phyloP scores from a whole-genome alignment of 2,888 invertebrate genomes.

The Junonia oenone region DNA sequence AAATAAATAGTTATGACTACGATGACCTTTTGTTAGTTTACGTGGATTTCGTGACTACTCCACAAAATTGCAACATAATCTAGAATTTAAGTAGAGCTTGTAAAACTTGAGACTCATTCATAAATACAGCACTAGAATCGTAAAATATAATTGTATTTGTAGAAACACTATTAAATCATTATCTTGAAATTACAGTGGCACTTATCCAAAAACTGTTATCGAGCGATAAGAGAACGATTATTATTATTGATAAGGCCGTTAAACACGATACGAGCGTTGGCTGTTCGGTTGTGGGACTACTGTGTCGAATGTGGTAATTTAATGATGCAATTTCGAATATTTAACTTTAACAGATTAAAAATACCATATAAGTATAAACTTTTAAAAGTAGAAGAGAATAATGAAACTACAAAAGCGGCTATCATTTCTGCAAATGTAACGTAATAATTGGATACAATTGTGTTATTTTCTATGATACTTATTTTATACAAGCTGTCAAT shows the following conservation, averaged over 20 bases:
- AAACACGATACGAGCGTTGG: neutral
- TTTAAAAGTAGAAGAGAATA: neutral
- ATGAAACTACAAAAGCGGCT: neutral
- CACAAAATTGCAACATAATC: neutral
- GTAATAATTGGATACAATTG: no score
- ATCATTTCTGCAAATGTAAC: no score
- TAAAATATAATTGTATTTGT: neutral
- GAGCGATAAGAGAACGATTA: constrained; percentile 18
- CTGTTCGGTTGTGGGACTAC: neutral
- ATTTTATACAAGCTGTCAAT: no score
- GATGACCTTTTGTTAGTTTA: neutral
- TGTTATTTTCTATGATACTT: no score
- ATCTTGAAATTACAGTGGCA: constrained; percentile 16
- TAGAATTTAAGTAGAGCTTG: no score
- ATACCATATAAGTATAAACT: neutral
- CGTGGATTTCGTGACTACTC: neutral
- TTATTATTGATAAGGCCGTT: constrained; percentile 9
- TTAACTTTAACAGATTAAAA: neutral
- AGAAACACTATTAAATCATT: neutral
- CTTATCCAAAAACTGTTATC: constrained; percentile 21
- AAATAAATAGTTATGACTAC: neutral
- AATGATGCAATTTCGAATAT: neutral
- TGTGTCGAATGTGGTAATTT: neutral
- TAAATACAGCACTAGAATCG: neutral
- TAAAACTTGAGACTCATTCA: neutral